These are phyloP conservation scores for Zaprionus inermis DNA, from an alignment of 1,140 invertebrate species.

Conservation along the genomic window DNA sequence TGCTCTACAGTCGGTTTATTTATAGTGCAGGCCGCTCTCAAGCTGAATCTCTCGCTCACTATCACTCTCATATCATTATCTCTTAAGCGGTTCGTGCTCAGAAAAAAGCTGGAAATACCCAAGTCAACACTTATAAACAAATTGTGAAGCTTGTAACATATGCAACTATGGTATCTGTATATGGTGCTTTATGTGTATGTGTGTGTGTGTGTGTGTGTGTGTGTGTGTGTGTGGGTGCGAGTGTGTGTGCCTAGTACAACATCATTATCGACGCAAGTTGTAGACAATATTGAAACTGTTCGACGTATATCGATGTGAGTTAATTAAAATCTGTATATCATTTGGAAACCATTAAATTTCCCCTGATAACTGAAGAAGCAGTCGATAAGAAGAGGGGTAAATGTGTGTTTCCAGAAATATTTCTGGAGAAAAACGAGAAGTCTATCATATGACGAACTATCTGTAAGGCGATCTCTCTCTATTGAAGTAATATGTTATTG, in stretches of 20 bases:
- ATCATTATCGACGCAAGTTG: conserved; percentile 31
- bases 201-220: not conserved
- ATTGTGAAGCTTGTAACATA: conserved; percentile 38
- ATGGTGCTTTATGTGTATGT: conserved; percentile 10
- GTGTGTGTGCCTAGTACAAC: conserved; percentile 40
- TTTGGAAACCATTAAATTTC: conserved; percentile 32
- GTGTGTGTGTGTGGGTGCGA: not conserved
- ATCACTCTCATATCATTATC: not conserved
- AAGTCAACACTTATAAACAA: conserved; percentile 65
- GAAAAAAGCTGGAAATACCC: conserved; percentile 76
- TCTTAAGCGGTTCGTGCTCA: conserved; percentile 35
- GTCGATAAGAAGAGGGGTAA: not conserved
- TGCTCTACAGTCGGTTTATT: conserved; percentile 26
- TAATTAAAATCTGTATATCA: conserved; percentile 58
- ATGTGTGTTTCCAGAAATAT: not conserved
- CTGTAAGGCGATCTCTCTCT: not conserved
- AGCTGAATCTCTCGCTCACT: not conserved
- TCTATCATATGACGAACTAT: not conserved
- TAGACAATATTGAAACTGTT: conserved; percentile 31
- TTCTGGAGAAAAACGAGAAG: conserved; percentile 1
- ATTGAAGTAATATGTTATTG: not conserved
- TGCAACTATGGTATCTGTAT: conserved; percentile 8
- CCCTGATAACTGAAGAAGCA: conserved; percentile 30
- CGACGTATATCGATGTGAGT: conserved; percentile 12
- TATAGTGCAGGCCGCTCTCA: conserved; percentile 30